Conservation (phyloP, 2,888 invertebrate genomes). For the Elysia crispata region DNA sequence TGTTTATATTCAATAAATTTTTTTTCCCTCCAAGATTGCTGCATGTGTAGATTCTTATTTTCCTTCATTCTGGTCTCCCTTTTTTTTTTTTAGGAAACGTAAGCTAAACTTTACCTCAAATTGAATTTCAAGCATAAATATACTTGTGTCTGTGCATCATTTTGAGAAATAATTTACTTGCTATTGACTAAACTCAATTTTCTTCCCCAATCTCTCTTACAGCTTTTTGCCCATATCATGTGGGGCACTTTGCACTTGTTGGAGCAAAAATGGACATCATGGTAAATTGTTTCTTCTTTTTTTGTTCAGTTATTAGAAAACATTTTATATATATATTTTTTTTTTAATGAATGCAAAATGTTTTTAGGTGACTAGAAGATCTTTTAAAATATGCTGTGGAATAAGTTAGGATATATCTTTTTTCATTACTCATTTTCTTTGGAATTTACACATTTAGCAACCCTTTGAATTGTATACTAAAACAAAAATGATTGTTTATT, state of each 20-base stretch:
- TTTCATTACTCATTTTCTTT: too few relatives aligned
- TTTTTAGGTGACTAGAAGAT: background rate
- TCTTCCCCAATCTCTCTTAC: conserved; percentile 55
- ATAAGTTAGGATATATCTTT: background rate
- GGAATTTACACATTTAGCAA: too few relatives aligned
- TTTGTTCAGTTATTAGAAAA: background rate
- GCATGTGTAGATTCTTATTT: too few relatives aligned
- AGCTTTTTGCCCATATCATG: conserved; percentile 97
- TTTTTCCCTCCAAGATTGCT: too few relatives aligned
- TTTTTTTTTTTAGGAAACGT: too few relatives aligned
- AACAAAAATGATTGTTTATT: background rate
- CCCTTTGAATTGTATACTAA: background rate
- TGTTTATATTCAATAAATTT: too few relatives aligned
- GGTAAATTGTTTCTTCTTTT: conserved; percentile 67
- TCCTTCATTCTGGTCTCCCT: too few relatives aligned
- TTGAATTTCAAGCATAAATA: too few relatives aligned
- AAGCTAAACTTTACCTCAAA: too few relatives aligned
- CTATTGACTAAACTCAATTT: background rate
- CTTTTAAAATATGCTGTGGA: background rate
- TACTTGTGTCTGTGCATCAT: too few relatives aligned
- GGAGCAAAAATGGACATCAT: conserved; percentile 83
- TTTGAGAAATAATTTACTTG: background rate
- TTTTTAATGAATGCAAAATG: background rate
- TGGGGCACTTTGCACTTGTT: conserved; percentile 90
- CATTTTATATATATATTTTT: too few relatives aligned